Evolutionary conservation across 2,113 vertebrate genomes (phyloP).

Genomic region (Poecilia latipinna): DNA sequence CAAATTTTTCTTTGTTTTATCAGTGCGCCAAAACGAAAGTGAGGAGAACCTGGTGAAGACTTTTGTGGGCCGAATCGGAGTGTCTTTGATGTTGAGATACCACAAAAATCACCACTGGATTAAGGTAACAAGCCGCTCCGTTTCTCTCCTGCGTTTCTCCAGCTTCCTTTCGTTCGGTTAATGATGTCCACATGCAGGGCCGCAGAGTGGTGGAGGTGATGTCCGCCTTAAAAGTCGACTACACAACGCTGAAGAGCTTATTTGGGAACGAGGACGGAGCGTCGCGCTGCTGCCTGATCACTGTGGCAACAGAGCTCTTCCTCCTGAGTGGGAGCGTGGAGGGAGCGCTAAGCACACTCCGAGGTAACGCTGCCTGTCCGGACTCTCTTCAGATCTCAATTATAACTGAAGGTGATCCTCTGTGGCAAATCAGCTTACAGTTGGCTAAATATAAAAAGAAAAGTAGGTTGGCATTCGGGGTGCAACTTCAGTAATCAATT

Average conservation of each 20-base stretch:
- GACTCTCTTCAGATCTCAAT: neutral
- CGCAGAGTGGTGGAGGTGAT: constrained; percentile 85
- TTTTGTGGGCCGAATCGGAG: constrained; percentile 88
- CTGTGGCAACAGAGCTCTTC: constrained; percentile 88
- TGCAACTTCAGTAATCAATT: no score
- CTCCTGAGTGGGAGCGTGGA: constrained; percentile 86
- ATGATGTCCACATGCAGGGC: constrained; percentile 78
- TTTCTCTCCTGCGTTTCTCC: neutral
- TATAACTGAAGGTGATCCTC: neutral
- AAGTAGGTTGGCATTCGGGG: no score
- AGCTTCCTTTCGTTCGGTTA: neutral
- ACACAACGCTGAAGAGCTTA: constrained; percentile 86
- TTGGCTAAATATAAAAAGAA: no score
- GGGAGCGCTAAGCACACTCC: constrained; percentile 84
- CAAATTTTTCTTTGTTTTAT: neutral
- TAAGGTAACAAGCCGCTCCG: constrained; percentile 81
- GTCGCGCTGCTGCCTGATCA: constrained; percentile 88
- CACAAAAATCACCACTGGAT: constrained; percentile 86
- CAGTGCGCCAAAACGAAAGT: constrained; percentile 75
- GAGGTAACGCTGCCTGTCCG: constrained; percentile 76
- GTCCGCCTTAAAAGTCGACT: constrained; percentile 80
- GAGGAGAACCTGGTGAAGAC: constrained; percentile 69
- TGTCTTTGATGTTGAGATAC: constrained; percentile 89
- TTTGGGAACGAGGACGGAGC: constrained; percentile 78
- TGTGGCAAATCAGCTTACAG: neutral